These are phyloP conservation scores for Pelodytes ibericus DNA, from an alignment of 2,797 vertebrate species.

Conservation along the genomic window DNA sequence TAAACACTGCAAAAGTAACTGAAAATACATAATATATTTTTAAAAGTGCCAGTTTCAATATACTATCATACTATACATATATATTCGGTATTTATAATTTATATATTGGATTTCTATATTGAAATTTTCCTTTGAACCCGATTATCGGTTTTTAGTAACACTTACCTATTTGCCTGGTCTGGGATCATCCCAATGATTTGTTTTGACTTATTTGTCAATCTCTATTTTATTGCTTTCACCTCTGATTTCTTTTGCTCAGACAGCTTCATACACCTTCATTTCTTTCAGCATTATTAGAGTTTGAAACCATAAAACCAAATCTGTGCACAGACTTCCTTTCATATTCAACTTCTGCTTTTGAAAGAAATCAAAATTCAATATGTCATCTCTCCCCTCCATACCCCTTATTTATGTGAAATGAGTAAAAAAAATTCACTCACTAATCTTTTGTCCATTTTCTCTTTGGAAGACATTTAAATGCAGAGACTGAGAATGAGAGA, in stretches of 20 bases:
- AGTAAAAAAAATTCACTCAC: background rate
- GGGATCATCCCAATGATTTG: background rate
- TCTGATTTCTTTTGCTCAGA: background rate
- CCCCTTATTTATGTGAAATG: background rate
- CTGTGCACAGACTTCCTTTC: background rate
- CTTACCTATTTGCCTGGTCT: background rate
- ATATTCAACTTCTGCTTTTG: background rate
- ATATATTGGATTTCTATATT: too few relatives aligned
- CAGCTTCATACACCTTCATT: background rate
- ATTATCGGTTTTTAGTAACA: too few relatives aligned
- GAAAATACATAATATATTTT: too few relatives aligned
- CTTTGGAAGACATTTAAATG: constrained; percentile 1
- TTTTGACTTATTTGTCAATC: background rate
- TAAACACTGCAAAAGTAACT: too few relatives aligned
- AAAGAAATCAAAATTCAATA: constrained; percentile 9
- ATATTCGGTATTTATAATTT: too few relatives aligned
- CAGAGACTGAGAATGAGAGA: background rate
- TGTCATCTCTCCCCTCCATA: background rate
- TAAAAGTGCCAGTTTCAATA: too few relatives aligned
- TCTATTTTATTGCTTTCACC: background rate
- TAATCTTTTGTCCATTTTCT: constrained; percentile 10
- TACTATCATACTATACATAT: too few relatives aligned
- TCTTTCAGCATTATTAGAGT: background rate
- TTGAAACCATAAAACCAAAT: background rate
- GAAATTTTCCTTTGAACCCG: too few relatives aligned